A percentile compares a stretch with the other conserved stretches of the same genome.
phyloP scores from a whole-genome alignment of 1,140 invertebrate genomes.

The Eumeta japonica region DNA sequence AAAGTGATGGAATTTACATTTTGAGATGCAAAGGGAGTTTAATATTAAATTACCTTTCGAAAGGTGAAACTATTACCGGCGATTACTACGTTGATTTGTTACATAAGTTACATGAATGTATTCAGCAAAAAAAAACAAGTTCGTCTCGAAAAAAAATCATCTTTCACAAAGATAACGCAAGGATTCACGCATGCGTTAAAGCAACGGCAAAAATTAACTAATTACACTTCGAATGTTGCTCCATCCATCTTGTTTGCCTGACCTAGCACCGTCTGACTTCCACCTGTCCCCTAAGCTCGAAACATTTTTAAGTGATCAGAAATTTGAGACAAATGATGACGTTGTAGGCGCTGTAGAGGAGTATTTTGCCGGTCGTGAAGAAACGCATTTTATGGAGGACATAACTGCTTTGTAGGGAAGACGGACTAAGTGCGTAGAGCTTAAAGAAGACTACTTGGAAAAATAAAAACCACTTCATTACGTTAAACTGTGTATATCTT shows the following conservation, averaged over 20 bases:
- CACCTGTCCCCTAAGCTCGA: slow-evolving; percentile 5
- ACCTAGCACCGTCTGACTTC: slow-evolving; percentile 21
- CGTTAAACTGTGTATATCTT: slow-evolving; percentile 1
- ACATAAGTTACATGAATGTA: too few relatives aligned
- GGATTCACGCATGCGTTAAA: too few relatives aligned
- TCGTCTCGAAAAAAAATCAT: slow-evolving; percentile 34
- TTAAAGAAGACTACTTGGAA: slow-evolving; percentile 9
- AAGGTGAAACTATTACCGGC: too few relatives aligned
- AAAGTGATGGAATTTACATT: slow-evolving; percentile 6
- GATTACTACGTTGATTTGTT: slow-evolving; percentile 16
- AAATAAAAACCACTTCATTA: slow-evolving; percentile 3
- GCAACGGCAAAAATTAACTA: slow-evolving; percentile 32
- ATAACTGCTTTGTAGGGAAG: too few relatives aligned
- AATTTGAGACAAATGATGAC: too few relatives aligned
- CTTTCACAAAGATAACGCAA: too few relatives aligned
- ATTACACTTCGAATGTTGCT: slow-evolving; percentile 30
- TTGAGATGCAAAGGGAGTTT: slow-evolving; percentile 3
- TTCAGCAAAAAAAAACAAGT: too few relatives aligned
- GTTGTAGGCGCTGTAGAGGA: slow-evolving; percentile 10
- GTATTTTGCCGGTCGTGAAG: slow-evolving; percentile 22
- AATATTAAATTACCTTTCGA: slow-evolving; percentile 8
- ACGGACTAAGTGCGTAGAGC: slow-evolving; percentile 29
- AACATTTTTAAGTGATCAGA: too few relatives aligned
- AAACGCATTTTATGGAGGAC: too few relatives aligned
- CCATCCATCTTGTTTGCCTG: too few relatives aligned